phyloP scores from a whole-genome alignment of 2,113 vertebrate species.

The Rhinoderma darwinii region DNA sequence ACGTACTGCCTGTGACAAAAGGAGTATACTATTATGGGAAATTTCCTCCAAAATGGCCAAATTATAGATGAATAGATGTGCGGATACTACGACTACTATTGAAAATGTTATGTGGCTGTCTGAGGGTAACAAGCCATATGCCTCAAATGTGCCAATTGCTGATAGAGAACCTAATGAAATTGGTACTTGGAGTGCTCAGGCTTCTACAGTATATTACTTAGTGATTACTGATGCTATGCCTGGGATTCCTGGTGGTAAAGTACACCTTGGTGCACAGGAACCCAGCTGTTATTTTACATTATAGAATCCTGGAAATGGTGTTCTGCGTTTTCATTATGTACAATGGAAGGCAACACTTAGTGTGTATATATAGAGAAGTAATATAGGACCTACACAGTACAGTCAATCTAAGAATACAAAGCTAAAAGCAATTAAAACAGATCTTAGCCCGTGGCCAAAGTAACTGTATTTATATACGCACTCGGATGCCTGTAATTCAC shows the following conservation, averaged over 20 bases:
- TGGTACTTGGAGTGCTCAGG: neutral
- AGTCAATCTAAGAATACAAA: neutral
- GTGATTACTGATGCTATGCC: slow-evolving; percentile 3
- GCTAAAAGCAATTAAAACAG: slow-evolving; percentile 33
- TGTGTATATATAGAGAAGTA: neutral
- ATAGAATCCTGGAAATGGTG: neutral
- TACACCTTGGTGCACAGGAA: neutral
- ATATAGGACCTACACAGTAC: neutral
- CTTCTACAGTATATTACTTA: slow-evolving; percentile 19
- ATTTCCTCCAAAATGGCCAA: neutral
- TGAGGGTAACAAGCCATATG: neutral
- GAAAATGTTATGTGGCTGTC: neutral
- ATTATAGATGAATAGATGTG: neutral
- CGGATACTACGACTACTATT: neutral
- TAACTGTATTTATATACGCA: slow-evolving; percentile 20
- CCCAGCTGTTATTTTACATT: slow-evolving; percentile 29
- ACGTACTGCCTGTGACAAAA: neutral
- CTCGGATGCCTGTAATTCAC: neutral
- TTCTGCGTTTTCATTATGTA: neutral
- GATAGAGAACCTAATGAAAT: neutral
- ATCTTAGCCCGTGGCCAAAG: neutral
- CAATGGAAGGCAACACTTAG: neutral
- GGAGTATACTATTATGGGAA: neutral
- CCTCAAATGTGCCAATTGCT: neutral
- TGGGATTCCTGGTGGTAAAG: slow-evolving; percentile 14